phyloP scores from a whole-genome alignment of 2,797 vertebrate species.

The Myioborus miniatus region DNA sequence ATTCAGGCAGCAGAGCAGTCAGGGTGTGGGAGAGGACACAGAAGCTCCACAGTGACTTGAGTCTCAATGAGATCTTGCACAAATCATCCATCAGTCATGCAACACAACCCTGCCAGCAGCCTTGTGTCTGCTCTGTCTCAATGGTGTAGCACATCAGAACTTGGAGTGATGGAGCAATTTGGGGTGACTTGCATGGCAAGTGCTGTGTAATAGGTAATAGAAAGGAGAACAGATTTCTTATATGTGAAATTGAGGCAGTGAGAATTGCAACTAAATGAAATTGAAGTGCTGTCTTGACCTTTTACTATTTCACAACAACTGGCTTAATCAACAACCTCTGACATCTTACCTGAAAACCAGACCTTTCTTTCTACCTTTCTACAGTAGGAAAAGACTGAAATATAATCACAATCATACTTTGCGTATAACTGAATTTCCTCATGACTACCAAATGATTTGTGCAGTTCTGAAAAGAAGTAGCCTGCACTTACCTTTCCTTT shows the following conservation, averaged over 20 bases:
- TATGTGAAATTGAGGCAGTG: neutral
- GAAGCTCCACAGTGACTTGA: neutral
- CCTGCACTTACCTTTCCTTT: neutral
- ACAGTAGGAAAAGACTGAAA: neutral
- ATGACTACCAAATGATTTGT: neutral
- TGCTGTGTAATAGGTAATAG: neutral
- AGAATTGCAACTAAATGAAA: neutral
- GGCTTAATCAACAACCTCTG: neutral
- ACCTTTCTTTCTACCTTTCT: neutral
- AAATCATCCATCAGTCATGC: neutral
- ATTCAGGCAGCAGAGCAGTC: neutral
- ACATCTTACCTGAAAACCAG: neutral
- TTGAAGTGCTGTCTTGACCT: neutral
- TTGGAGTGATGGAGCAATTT: neutral
- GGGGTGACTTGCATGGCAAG: fast-evolving
- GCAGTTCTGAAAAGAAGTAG: neutral
- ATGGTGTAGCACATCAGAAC: neutral
- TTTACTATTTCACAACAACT: neutral
- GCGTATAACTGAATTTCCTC: neutral
- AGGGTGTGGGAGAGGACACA: neutral
- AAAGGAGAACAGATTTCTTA: neutral
- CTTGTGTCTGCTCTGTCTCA: fast-evolving
- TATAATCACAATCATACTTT: neutral
- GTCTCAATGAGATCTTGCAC: neutral
- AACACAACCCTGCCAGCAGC: fast-evolving